Conservation (phyloP, 30 jellyfish, hydroid and myxozoan genomes). For the Hydractinia symbiolongicarpus region DNA sequence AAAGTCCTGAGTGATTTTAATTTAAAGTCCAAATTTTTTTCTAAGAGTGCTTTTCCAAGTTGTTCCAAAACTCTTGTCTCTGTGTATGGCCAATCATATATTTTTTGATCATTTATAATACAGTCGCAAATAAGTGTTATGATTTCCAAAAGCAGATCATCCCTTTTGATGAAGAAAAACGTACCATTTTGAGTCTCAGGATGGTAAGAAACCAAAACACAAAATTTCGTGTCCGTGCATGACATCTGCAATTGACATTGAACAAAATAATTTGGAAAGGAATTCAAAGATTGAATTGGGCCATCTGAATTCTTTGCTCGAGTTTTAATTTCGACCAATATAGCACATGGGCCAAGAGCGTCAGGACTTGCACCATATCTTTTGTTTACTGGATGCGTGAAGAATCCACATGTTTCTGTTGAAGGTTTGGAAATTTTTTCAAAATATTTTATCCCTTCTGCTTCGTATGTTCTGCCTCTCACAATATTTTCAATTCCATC, state of each 20-base stretch:
- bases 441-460: conserved; percentile 1
- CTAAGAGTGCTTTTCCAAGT: no score
- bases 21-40: no score
- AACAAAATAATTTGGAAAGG: not conserved
- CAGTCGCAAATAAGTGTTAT: not conserved
- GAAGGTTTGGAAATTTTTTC: not conserved
- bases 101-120: not conserved
- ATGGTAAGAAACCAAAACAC: not conserved
- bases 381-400: not conserved
- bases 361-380: conserved; percentile 28
- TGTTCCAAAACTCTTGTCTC: no score
- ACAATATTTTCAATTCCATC: not conserved
- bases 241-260: conserved; percentile 23
- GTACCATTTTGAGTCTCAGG: conserved; percentile 3
- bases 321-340: conserved; percentile 10
- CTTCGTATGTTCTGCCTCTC: not conserved
- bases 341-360: conserved; percentile 22
- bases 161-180: conserved; percentile 5
- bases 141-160: not conserved
- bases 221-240: conserved; percentile 2
- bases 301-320: conserved; percentile 2
- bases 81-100: conserved; percentile 13
- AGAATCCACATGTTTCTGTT: conserved; percentile 5
- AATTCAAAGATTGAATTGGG: not conserved
- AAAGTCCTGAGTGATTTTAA: no score